These are phyloP conservation scores for Acrossocheilus fasciatus DNA, from an alignment of 2,797 vertebrate species.

Conservation along the genomic window DNA sequence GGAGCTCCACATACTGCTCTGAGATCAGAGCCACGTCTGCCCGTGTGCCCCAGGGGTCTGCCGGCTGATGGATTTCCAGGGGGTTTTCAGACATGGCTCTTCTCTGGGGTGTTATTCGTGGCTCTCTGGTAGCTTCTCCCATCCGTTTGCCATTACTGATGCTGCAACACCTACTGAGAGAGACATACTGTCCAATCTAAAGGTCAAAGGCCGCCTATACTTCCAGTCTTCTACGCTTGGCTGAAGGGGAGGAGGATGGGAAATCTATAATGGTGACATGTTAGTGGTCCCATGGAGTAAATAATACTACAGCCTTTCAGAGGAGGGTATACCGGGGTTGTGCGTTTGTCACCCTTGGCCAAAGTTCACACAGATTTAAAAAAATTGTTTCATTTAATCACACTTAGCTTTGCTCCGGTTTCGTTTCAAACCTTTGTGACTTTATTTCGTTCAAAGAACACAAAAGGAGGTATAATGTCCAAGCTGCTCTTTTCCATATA, in stretches of 20 bases:
- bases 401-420: not conserved
- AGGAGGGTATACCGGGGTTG: not conserved
- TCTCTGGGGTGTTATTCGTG: constrained; percentile 13
- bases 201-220: constrained; percentile 38
- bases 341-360: constrained; percentile 2
- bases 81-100: constrained; percentile 24
- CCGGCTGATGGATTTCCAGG: constrained; percentile 45
- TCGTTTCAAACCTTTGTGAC: not conserved
- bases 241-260: constrained; percentile 22
- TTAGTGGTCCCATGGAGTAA: constrained; percentile 28
- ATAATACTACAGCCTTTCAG: constrained; percentile 5
- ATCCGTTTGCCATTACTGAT: constrained; percentile 24
- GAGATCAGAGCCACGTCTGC: constrained; percentile 48
- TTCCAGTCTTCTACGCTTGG: not conserved
- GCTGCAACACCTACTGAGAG: constrained; percentile 23
- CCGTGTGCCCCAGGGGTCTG: constrained; percentile 20
- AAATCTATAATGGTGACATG: constrained; percentile 34
- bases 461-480: not conserved
- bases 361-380: not conserved
- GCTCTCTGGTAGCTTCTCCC: not conserved
- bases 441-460: not conserved
- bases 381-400: not conserved
- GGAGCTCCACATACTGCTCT: constrained; percentile 30
- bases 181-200: constrained; percentile 39
- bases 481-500: not conserved